These are phyloP conservation scores for Fistularia tabacaria DNA, from an alignment of 2,797 vertebrate genomes.

Conservation along the genomic window DNA sequence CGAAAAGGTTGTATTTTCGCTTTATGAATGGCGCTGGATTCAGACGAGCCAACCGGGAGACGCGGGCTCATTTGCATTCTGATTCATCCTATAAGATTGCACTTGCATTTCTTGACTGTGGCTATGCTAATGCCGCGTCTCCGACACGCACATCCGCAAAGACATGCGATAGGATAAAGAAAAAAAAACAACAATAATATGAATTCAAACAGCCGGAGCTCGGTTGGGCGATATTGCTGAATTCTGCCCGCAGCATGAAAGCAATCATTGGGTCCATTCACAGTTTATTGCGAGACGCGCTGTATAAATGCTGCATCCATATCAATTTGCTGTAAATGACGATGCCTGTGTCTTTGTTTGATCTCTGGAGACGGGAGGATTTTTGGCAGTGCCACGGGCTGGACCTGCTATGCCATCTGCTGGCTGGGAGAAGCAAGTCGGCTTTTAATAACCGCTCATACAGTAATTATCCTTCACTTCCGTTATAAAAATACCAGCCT, in stretches of 20 bases:
- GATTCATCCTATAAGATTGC: slow-evolving; percentile 28
- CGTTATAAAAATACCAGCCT: background rate
- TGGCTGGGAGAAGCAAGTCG: slow-evolving; percentile 25
- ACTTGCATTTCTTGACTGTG: slow-evolving; percentile 14
- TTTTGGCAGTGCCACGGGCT: slow-evolving; percentile 3
- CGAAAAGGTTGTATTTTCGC: slow-evolving; percentile 20
- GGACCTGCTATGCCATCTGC: slow-evolving; percentile 53
- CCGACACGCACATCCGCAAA: no score
- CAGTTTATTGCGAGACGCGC: slow-evolving; percentile 26
- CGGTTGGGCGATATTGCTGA: slow-evolving; percentile 6
- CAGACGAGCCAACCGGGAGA: slow-evolving; percentile 35
- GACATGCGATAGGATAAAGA: no score
- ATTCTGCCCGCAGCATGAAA: slow-evolving; percentile 13
- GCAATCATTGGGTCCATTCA: slow-evolving; percentile 10
- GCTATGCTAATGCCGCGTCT: slow-evolving; percentile 26
- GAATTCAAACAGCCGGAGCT: slow-evolving; percentile 3
- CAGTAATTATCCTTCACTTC: slow-evolving; percentile 8
- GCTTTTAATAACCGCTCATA: background rate
- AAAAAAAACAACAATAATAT: background rate
- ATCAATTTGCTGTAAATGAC: slow-evolving; percentile 44
- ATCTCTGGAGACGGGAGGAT: slow-evolving; percentile 43
- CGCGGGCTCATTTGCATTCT: slow-evolving; percentile 42
- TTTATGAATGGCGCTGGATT: slow-evolving; percentile 41
- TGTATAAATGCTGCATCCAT: slow-evolving; percentile 42
- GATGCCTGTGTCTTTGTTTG: slow-evolving; percentile 59